Evolutionary conservation across 2,888 invertebrate genomes (phyloP), one percentile per base, ranked within the genome.

Genomic region (Andrena praecox): DNA sequence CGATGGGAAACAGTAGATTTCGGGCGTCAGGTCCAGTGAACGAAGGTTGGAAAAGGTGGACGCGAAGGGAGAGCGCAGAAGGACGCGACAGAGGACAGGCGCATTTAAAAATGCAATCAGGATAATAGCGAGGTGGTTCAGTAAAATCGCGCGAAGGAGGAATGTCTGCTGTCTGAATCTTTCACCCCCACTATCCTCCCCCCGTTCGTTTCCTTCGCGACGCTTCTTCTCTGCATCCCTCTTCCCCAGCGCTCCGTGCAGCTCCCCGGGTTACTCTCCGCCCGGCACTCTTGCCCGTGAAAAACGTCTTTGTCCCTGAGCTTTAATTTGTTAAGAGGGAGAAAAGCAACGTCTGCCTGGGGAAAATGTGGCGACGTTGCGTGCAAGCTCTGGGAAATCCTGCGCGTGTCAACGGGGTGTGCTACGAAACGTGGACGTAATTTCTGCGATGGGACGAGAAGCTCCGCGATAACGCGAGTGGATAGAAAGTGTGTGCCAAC

Each of bases 241-340:
- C 16, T 63, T 68, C 54, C 31, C 59, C 50, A 64, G 31, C 35
- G 33, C 69, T 63, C 50, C 50, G 27, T 29, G 52, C 70, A 52
- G 35, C 50, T 64, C 80, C 60, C 63, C 77, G 56, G 69, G 75
- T 71, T 68, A 76, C 77, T 75, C 71, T 31, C 35, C 71, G 56
- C 66, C 69, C 62, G 77, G 74, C 73, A 70, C 64, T 69, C 80
- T 84, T 81, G 60, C 74, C 66, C 79, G 78, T 54, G 80, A 84
- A 83, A 84, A 85, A 81, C 77, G 66, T 78, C 86, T 89, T 87
- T 89, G 84, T 88, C 84, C 82, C 85, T 79, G 70, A 78, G 87
- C 88, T 92, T 92, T 93, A 92, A 92, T 93, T 91, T 91, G 90
- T 91, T 92, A 90, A 92, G 92, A 93, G 91, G 90, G 87, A 87